Evolutionary conservation across 2,797 vertebrate genomes (phyloP).

Genomic region (Chanos chanos): DNA sequence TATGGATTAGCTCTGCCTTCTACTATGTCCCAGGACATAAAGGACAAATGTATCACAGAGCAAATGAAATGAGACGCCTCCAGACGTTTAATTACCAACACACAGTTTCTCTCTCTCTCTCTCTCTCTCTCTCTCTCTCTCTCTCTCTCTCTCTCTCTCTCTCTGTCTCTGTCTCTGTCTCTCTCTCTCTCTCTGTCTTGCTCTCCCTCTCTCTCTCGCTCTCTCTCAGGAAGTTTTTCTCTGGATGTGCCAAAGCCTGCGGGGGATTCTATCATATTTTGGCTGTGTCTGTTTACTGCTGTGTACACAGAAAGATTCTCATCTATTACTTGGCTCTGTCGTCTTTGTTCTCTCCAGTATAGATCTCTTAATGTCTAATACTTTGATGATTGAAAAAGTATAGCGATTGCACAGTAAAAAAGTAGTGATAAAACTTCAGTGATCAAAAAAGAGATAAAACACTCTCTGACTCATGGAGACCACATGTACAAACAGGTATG

Average conservation of each 20-base stretch:
- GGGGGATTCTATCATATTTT: not conserved
- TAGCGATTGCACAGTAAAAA: too few relatives aligned
- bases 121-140: not conserved
- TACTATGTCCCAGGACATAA: conserved; percentile 39
- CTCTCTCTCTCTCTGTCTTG: not conserved
- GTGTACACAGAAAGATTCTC: too few relatives aligned
- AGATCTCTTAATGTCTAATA: too few relatives aligned
- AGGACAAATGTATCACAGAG: conserved; percentile 39
- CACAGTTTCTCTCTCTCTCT: conserved; percentile 3
- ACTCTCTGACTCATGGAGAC: too few relatives aligned
- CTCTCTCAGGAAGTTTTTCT: not conserved
- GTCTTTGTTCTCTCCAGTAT: too few relatives aligned
- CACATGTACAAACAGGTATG: too few relatives aligned
- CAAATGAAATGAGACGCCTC: conserved; percentile 35
- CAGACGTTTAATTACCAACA: conserved; percentile 41
- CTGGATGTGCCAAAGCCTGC: not conserved
- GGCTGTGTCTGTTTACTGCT: not conserved
- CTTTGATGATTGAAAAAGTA: too few relatives aligned
- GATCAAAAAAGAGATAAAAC: too few relatives aligned
- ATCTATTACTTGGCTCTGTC: too few relatives aligned
- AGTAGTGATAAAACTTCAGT: too few relatives aligned
- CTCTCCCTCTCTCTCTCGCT: not conserved
- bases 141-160: not conserved
- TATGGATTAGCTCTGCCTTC: conserved; percentile 35
- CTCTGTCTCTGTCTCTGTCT: not conserved